Conservation (phyloP, 2,888 invertebrate species). For the Synergus japonicus region DNA sequence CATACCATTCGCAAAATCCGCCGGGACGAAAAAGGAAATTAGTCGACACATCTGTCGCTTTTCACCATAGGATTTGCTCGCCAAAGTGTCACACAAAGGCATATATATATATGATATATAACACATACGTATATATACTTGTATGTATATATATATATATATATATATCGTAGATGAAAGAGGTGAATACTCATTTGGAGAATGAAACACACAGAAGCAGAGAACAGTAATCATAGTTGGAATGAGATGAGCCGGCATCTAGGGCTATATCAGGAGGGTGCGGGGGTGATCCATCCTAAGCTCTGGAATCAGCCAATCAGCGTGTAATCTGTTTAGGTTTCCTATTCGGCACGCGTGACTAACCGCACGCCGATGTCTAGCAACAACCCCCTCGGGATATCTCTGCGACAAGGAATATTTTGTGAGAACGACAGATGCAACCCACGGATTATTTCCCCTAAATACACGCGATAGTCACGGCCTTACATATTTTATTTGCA, state of each 20-base stretch:
- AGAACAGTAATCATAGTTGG: conserved; percentile 25
- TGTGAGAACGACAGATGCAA: conserved; percentile 69
- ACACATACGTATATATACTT: background rate
- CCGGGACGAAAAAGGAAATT: conserved; percentile 59
- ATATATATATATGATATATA: background rate
- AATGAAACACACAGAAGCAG: conserved; percentile 31
- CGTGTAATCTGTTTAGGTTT: conserved; percentile 73
- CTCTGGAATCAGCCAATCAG: conserved; percentile 63
- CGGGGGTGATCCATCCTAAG: conserved; percentile 27
- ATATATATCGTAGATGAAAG: background rate
- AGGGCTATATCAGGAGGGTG: background rate
- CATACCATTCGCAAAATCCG: conserved; percentile 57
- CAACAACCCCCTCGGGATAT: conserved; percentile 46
- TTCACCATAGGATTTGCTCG: conserved; percentile 26
- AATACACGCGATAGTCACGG: conserved; percentile 55
- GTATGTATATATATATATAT: background rate
- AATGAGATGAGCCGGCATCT: conserved; percentile 14
- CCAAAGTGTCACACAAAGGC: background rate
- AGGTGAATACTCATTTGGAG: background rate
- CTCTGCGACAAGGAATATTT: conserved; percentile 63
- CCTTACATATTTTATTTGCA: conserved; percentile 61
- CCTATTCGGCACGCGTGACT: conserved; percentile 71
- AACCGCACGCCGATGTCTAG: conserved; percentile 61
- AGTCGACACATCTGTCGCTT: conserved; percentile 68
- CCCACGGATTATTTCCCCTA: conserved; percentile 61